Evolutionary conservation across 2,888 invertebrate genomes (phyloP).

Genomic region (Tetanocera ferruginea): DNA sequence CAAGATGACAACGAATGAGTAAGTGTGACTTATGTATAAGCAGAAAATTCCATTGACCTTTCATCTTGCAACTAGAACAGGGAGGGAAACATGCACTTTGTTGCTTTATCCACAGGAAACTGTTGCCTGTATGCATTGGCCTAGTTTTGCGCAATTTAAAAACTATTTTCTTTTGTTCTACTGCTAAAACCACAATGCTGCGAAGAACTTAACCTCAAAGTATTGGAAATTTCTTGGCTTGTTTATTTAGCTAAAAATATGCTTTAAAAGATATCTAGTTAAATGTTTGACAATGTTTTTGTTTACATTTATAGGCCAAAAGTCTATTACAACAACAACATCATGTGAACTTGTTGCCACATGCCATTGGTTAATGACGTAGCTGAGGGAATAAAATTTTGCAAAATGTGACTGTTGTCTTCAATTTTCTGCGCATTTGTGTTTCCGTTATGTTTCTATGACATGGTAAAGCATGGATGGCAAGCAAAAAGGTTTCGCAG

Average conservation of each 20-base stretch:
- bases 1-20: neutral
- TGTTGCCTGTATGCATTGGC: conserved; percentile 15
- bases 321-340: neutral
- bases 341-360: neutral
- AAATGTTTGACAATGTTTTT: neutral
- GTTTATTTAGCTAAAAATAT: neutral
- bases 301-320: neutral
- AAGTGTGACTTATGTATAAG: neutral
- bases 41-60: conserved; percentile 33
- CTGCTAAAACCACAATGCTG: neutral
- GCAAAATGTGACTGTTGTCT: too few species aligned
- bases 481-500: neutral
- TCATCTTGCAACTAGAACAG: neutral
- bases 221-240: neutral
- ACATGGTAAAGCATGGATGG: neutral
- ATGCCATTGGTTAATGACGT: neutral
- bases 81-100: neutral
- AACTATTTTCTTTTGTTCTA: neutral
- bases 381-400: neutral
- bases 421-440: too few species aligned
- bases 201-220: conserved; percentile 25
- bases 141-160: conserved; percentile 5
- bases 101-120: neutral
- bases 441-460: neutral
- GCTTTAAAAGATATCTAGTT: neutral